phyloP scores from a whole-genome alignment of 2,888 invertebrate species.

The Pasiphila rectangulata region DNA sequence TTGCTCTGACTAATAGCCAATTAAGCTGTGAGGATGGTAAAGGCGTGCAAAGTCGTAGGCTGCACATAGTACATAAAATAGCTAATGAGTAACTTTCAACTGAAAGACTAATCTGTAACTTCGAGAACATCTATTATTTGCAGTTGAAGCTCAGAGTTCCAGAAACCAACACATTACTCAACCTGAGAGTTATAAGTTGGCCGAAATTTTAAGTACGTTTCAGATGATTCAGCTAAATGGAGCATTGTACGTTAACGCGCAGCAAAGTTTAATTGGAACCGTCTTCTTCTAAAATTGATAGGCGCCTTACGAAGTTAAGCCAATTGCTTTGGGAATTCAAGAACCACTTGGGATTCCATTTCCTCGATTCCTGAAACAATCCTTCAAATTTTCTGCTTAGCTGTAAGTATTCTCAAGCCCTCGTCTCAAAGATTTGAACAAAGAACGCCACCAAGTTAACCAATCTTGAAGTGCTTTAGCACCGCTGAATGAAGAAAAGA shows the following conservation, averaged over 20 bases:
- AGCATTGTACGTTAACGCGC: slow-evolving; percentile 38
- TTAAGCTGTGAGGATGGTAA: too few species aligned
- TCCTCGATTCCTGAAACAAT: slow-evolving; percentile 43
- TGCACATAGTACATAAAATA: too few species aligned
- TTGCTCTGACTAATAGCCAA: too few species aligned
- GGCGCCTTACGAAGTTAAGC: slow-evolving; percentile 58
- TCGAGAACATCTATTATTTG: too few species aligned
- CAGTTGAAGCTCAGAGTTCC: too few species aligned
- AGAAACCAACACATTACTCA: too few species aligned
- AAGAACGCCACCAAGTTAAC: slow-evolving; percentile 26
- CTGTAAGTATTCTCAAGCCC: slow-evolving; percentile 20
- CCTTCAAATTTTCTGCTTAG: slow-evolving; percentile 42
- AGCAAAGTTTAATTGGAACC: slow-evolving; percentile 74
- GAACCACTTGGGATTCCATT: slow-evolving; percentile 49
- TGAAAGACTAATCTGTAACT: too few species aligned
- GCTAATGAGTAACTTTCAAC: too few species aligned
- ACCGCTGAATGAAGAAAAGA: slow-evolving; percentile 8
- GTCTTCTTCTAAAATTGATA: slow-evolving; percentile 68
- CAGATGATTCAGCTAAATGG: slow-evolving; percentile 22
- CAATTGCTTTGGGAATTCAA: slow-evolving; percentile 59
- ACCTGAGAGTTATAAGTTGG: slow-evolving; percentile 3
- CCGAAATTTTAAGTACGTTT: slow-evolving; percentile 17
- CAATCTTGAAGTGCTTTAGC: slow-evolving; percentile 14
- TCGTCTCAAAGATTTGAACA: slow-evolving; percentile 21
- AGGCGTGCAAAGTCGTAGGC: too few species aligned